A percentile compares a stretch with the other conserved stretches of the same genome.
phyloP scores from a whole-genome alignment of 2,113 vertebrate species.

The Nesoenas mayeri region DNA sequence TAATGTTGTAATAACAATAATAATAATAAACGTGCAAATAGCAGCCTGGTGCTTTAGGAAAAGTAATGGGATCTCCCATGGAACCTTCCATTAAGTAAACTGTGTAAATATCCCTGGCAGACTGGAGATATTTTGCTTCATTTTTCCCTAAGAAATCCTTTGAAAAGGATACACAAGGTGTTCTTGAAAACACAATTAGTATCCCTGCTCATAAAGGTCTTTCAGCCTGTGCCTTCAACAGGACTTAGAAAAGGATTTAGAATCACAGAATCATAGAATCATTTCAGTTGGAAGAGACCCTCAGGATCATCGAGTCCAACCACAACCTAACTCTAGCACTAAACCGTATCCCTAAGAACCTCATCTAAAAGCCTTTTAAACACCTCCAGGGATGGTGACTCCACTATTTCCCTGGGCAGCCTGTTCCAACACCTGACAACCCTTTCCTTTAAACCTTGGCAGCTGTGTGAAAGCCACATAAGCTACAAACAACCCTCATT shows the following conservation, averaged over 20 bases:
- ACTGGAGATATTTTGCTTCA: not conserved
- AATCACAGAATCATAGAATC: no score
- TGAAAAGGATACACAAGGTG: not conserved
- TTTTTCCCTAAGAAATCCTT: not conserved
- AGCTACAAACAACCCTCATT: rapidly evolving
- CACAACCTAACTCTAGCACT: no score
- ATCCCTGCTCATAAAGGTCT: not conserved
- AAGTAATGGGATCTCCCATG: not conserved
- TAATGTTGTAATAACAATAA: not conserved
- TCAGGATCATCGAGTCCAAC: no score
- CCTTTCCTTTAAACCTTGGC: not conserved
- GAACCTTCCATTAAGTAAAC: not conserved
- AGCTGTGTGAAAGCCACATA: not conserved
- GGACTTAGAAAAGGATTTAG: not conserved
- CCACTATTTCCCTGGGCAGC: no score
- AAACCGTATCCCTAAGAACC: no score
- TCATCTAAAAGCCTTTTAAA: no score
- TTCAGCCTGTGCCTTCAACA: not conserved
- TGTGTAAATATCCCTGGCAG: not conserved
- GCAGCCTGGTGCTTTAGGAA: not conserved
- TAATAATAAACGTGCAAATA: not conserved
- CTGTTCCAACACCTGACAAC: no score
- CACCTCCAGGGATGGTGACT: no score
- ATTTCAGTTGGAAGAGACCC: no score
- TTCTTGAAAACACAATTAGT: not conserved